These are phyloP conservation scores for Cacoxenus indagator DNA, from an alignment of 2,888 invertebrate species.

Conservation along the genomic window DNA sequence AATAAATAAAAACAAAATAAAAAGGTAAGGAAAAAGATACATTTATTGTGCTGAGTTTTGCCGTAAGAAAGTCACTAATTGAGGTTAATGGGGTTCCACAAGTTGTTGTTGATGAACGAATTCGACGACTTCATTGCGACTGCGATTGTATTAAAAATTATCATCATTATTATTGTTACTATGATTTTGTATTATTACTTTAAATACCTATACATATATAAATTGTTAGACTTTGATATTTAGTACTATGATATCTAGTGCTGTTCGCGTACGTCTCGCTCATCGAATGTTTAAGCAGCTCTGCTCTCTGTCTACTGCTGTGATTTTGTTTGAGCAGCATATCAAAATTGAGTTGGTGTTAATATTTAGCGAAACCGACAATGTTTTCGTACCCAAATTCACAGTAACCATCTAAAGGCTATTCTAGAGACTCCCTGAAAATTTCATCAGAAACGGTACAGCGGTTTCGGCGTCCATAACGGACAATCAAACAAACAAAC, in stretches of 20 bases:
- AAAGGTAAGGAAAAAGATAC: not conserved
- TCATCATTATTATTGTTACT: slow-evolving; percentile 7
- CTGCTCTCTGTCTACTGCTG: too few species aligned
- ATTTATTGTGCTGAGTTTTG: not conserved
- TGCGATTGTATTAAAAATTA: not conserved
- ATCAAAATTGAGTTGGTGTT: too few species aligned
- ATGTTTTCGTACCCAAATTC: too few species aligned
- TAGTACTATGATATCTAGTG: not conserved
- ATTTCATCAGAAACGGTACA: too few species aligned
- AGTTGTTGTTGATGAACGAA: not conserved
- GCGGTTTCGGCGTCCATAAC: too few species aligned
- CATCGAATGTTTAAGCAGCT: too few species aligned
- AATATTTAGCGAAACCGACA: too few species aligned
- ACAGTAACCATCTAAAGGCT: too few species aligned
- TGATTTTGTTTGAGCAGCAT: too few species aligned
- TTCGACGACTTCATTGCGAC: not conserved
- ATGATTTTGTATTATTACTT: slow-evolving; percentile 9
- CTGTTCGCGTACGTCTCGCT: too few species aligned
- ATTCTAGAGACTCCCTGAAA: too few species aligned
- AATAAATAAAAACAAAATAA: not conserved
- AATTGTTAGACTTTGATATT: slow-evolving; percentile 16
- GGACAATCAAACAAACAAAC: too few species aligned
- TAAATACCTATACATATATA: not conserved
- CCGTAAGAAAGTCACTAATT: slow-evolving; percentile 57
- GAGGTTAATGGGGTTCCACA: slow-evolving; percentile 61